phyloP scores from a whole-genome alignment of 2,797 vertebrate genomes.

The Lindbergichthys nudifrons region DNA sequence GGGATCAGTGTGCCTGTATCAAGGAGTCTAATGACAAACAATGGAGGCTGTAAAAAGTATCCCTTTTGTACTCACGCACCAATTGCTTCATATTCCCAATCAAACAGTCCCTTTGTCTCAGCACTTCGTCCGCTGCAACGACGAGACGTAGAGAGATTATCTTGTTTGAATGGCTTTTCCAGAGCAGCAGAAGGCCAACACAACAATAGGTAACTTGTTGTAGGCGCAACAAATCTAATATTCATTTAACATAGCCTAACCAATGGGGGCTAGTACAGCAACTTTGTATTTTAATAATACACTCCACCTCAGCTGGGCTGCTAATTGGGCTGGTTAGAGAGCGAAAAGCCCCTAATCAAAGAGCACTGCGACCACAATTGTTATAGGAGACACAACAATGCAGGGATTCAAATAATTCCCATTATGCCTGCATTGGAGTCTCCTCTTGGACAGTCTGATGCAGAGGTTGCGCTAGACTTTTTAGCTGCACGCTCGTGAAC shows the following conservation, averaged over 20 bases:
- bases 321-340: conserved; percentile 76
- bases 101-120: conserved; percentile 82
- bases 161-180: conserved; percentile 85
- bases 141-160: conserved; percentile 84
- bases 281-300: conserved; percentile 78
- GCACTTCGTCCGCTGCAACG: conserved; percentile 72
- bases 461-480: too few species aligned
- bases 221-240: conserved; percentile 83
- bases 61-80: conserved; percentile 67
- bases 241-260: conserved; percentile 78
- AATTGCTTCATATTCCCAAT: conserved; percentile 81
- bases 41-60: conserved; percentile 59
- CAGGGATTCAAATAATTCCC: conserved; percentile 80
- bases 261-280: conserved; percentile 74
- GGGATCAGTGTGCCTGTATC: conserved; percentile 28
- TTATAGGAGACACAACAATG: conserved; percentile 71
- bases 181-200: conserved; percentile 75
- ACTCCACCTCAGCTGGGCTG: conserved; percentile 59
- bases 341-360: conserved; percentile 66
- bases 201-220: conserved; percentile 88
- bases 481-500: too few species aligned
- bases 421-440: conserved; percentile 45
- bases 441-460: conserved; percentile 30
- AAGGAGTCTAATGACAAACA: conserved; percentile 35
- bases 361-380: conserved; percentile 61